Percentiles rank a stretch among this genome's conserved stretches.
phyloP scores from a whole-genome alignment of 1,140 invertebrate species.

The Drosophila simulans region DNA sequence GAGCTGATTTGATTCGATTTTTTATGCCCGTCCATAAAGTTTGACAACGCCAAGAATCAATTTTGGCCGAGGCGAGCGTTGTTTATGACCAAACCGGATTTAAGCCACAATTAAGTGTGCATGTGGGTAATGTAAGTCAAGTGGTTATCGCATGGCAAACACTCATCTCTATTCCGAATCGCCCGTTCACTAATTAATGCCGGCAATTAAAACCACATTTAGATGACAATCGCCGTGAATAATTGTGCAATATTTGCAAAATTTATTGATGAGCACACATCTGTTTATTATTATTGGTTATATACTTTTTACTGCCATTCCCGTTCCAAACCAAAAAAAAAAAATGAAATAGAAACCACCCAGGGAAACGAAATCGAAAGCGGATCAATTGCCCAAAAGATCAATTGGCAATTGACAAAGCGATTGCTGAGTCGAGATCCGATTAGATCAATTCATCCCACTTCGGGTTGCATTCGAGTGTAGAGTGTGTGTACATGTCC shows the following conservation, averaged over 20 bases:
- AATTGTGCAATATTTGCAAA: slow-evolving; percentile 46
- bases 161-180: slow-evolving; percentile 30
- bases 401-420: slow-evolving; percentile 80
- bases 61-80: slow-evolving; percentile 31
- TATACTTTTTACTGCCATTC: slow-evolving; percentile 10
- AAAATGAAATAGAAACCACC: slow-evolving; percentile 8
- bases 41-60: slow-evolving; percentile 62
- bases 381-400: slow-evolving; percentile 81
- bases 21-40: slow-evolving; percentile 72
- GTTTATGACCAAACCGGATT: slow-evolving; percentile 37
- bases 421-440: slow-evolving; percentile 45
- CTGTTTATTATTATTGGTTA: slow-evolving; percentile 18
- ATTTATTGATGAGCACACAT: slow-evolving; percentile 46
- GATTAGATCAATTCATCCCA: slow-evolving; percentile 43
- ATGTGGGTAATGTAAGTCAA: slow-evolving; percentile 29
- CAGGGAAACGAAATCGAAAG: slow-evolving; percentile 27
- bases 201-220: slow-evolving; percentile 71
- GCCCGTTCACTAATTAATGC: slow-evolving; percentile 36
- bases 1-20: slow-evolving; percentile 72
- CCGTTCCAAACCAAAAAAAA: slow-evolving; percentile 24
- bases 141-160: slow-evolving; percentile 39
- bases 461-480: slow-evolving; percentile 21
- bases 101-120: slow-evolving; percentile 47
- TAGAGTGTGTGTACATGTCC: slow-evolving; percentile 29
- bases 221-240: slow-evolving; percentile 57